Base-by-base conservation (phyloP, 2,888 invertebrate species). In the Stratiomys singularior region DNA sequence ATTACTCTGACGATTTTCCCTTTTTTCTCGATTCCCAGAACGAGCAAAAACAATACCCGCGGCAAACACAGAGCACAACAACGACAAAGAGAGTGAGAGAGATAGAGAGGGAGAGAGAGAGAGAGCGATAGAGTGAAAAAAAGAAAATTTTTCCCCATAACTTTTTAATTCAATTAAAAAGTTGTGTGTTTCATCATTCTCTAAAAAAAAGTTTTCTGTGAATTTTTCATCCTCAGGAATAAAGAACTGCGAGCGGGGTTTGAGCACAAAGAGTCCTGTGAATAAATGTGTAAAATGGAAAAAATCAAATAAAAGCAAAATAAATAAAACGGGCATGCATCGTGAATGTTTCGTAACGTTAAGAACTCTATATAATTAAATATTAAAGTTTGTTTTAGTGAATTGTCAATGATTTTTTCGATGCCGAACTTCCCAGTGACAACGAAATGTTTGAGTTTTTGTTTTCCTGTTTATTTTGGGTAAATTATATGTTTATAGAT, bases 131-230 rank as follows among this genome's bases (percentile, higher is more conserved):
- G n/a, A n/a, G n/a, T n/a, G n/a, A 66, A 37, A 28, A 25, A 37
- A 44, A 44, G 30, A 66, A 66, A 66, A 66, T 13, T 28, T 66
- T 60, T 13, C 44, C 44, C n/a, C 69, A 47, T 69, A 69, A 69
- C 69, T 69, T 69, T 69, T 69, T 69, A 69, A 69, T 69, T 69
- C 69, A 69, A 69, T 69, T 69, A 69, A 69, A 69, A 69, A 69
- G 69, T 69, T 69, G 69, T 47, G 47, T 69, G 69, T 69, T 52
- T 47, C 69, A 52, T 47, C 69, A 52, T 69, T 52, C 15, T 18
- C 15, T 18, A 47, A 69, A 67, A n/a, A n/a, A 52, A 52, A 52
- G 52, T 52, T 69, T 69, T 67, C n/a, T 5, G 37, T 37, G 37
- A 37, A 37, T 37, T 5, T 37, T 37, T 52, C 3, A 52, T 52